These are phyloP conservation scores for Acrobasis consociella DNA, from an alignment of 2,888 invertebrate species.

Conservation along the genomic window DNA sequence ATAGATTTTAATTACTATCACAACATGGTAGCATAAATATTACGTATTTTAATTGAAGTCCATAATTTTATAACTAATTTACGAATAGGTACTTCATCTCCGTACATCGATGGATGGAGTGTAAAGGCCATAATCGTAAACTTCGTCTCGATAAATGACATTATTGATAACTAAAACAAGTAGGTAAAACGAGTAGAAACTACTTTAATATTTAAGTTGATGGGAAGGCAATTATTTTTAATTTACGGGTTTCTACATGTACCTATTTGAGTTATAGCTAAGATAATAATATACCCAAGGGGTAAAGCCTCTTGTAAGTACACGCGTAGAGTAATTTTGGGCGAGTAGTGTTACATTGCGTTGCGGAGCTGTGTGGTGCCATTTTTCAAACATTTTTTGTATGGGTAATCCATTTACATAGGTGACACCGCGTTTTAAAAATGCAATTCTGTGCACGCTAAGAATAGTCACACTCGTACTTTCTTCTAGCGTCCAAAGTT, in stretches of 20 bases:
- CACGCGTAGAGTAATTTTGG: too few species aligned
- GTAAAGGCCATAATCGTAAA: neutral
- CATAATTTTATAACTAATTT: neutral
- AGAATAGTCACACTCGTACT: too few species aligned
- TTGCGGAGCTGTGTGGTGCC: too few species aligned
- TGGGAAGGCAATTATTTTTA: neutral
- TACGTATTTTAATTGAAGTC: neutral
- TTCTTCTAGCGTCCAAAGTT: too few species aligned
- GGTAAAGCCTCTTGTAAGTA: too few species aligned
- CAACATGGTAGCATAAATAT: neutral
- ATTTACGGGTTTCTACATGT: neutral
- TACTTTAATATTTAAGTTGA: neutral
- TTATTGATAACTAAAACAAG: neutral
- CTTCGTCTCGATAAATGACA: neutral
- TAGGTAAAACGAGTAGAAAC: neutral
- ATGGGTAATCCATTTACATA: too few species aligned
- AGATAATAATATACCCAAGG: neutral
- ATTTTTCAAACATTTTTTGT: too few species aligned
- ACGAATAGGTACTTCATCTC: neutral
- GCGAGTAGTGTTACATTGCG: too few species aligned
- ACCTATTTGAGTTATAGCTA: neutral
- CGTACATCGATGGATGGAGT: neutral
- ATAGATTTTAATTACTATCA: neutral
- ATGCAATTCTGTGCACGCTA: too few species aligned
- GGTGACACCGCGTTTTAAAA: too few species aligned